These are phyloP conservation scores for Rhopalosiphum padi DNA, from an alignment of 1,140 invertebrate species.

Conservation along the genomic window DNA sequence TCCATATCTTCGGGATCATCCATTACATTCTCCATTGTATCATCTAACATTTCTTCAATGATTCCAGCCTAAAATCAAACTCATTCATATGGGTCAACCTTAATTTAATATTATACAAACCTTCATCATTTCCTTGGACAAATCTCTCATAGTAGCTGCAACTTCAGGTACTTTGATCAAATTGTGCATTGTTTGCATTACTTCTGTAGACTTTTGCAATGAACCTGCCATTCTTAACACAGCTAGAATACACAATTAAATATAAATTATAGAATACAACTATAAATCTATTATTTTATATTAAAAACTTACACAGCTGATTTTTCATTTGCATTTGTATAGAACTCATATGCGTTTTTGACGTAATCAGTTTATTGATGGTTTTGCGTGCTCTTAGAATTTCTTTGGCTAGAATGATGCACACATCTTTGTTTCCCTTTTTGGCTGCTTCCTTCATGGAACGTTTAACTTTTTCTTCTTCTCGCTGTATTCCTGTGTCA, in stretches of 20 bases:
- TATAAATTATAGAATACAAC: not conserved
- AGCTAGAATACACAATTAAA: slow-evolving; percentile 67
- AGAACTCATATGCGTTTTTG: slow-evolving; percentile 98
- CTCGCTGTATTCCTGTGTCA: slow-evolving; percentile 83
- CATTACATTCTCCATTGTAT: slow-evolving; percentile 86
- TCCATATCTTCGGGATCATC: slow-evolving; percentile 91
- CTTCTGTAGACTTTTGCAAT: slow-evolving; percentile 90
- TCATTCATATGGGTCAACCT: not conserved
- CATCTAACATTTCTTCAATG: slow-evolving; percentile 98
- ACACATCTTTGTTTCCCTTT: slow-evolving; percentile 94
- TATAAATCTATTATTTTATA: not conserved
- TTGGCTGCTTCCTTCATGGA: slow-evolving; percentile 96
- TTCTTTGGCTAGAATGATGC: slow-evolving; percentile 94
- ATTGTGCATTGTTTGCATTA: slow-evolving; percentile 97
- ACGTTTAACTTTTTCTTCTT: slow-evolving; percentile 96
- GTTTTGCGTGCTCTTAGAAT: slow-evolving; percentile 89
- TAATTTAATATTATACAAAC: slow-evolving; percentile 60
- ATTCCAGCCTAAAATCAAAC: slow-evolving; percentile 81
- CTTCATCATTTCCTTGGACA: slow-evolving; percentile 99
- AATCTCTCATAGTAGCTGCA: slow-evolving; percentile 93
- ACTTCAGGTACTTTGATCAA: slow-evolving; percentile 91
- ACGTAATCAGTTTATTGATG: slow-evolving; percentile 89
- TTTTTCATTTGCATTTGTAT: slow-evolving; percentile 98
- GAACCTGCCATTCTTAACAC: slow-evolving; percentile 89
- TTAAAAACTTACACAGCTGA: slow-evolving; percentile 77